Conservation (phyloP, 2,888 invertebrate genomes). For the Cerastis rubricosa region DNA sequence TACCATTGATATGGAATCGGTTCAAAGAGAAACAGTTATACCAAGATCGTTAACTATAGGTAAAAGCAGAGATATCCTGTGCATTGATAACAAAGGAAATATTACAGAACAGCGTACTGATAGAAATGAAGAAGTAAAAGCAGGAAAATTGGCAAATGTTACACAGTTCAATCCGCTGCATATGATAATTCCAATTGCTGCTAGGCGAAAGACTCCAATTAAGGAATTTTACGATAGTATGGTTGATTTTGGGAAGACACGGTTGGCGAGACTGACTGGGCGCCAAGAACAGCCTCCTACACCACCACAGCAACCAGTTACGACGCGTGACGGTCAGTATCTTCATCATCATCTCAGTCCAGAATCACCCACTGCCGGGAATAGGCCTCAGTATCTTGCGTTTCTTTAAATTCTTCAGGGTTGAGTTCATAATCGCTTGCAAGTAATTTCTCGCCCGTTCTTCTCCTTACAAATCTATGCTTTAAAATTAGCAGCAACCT, state of each 20-base stretch:
- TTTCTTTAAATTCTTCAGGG: neutral
- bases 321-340: constrained; percentile 36
- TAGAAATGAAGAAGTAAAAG: constrained; percentile 9
- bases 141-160: neutral
- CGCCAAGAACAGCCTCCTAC: neutral
- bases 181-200: neutral
- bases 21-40: constrained; percentile 41
- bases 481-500: neutral
- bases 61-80: constrained; percentile 20
- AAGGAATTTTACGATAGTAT: constrained; percentile 30
- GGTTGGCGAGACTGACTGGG: neutral
- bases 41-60: neutral
- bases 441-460: neutral
- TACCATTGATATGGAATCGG: constrained; percentile 40
- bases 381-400: constrained; percentile 14
- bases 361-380: too few relatives aligned
- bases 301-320: neutral
- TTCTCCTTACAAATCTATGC: neutral
- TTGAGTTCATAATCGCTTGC: neutral
- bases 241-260: constrained; percentile 10
- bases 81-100: constrained; percentile 31
- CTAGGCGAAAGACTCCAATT: constrained; percentile 13
- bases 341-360: neutral
- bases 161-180: constrained; percentile 19
- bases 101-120: neutral